A percentile compares a stretch with the other conserved stretches of the same genome.
phyloP scores from a whole-genome alignment of 2,888 invertebrate species.

The Ectropis crepuscularia region DNA sequence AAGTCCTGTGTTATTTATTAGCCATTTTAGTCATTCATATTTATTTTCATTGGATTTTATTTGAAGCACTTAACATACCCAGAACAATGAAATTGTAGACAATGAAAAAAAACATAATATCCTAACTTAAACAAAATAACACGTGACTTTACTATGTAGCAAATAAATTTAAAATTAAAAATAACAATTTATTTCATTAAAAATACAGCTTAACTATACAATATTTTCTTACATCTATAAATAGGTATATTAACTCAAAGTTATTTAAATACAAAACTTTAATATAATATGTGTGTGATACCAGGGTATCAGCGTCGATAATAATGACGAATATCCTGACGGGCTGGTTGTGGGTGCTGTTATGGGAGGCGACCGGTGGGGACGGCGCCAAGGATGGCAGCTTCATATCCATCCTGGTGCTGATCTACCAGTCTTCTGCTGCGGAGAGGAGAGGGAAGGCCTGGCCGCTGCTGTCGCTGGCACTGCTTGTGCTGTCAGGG shows the following conservation, averaged over 20 bases:
- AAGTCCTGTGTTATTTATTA: too few species aligned
- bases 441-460: slow-evolving; percentile 74
- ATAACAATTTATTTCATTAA: too few species aligned
- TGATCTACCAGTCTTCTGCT: slow-evolving; percentile 85
- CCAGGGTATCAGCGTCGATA: slow-evolving; percentile 85
- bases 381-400: slow-evolving; percentile 74
- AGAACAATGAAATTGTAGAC: too few species aligned
- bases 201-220: too few species aligned
- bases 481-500: slow-evolving; percentile 83
- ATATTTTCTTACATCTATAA: too few species aligned
- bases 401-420: slow-evolving; percentile 84
- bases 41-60: too few species aligned
- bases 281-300: slow-evolving; percentile 47
- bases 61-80: too few species aligned
- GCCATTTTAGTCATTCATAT: too few species aligned
- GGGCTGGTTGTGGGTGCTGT: slow-evolving; percentile 84
- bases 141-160: too few species aligned
- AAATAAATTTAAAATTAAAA: too few species aligned
- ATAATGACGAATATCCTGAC: slow-evolving; percentile 83
- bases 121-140: too few species aligned
- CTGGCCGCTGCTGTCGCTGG: slow-evolving; percentile 85
- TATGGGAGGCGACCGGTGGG: slow-evolving; percentile 81
- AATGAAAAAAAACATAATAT: too few species aligned
- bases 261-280: slow-evolving; percentile 1
- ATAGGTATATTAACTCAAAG: slow-evolving; percentile 24